Evolutionary conservation across 2,797 vertebrate genomes (phyloP), one percentile per base, ranked within the genome.

Genomic region (Lemur catta): DNA sequence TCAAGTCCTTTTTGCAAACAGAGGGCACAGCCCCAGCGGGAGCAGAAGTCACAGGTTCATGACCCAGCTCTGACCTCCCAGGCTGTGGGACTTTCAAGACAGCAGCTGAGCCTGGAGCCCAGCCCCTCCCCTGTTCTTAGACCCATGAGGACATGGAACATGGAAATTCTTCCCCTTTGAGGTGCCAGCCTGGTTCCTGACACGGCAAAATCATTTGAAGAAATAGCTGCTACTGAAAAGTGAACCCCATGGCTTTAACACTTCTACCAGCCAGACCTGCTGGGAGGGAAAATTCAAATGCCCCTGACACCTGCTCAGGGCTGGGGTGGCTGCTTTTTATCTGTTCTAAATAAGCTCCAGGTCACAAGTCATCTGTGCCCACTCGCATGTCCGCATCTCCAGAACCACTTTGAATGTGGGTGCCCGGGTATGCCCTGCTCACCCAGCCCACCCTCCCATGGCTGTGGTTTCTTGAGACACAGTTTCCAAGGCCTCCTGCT

Each of bases 51-150:
- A 72, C 5, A 9, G 75, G 88, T 50, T 97, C 57, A 13, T 46
- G 78, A 96, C 92, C 91, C 52, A 59, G 88, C 78, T 93, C 79
- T 97, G 89, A 97, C 91, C 78, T 95, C 69, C 67, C 15, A n/a
- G 35, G 76, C 63, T 52, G 28, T 35, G 86, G 48, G 59, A 67
- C 90, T 76, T 89, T 59, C 33, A 52, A 94, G 71, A 84, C 35
- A 94, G 33, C 46, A 15, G 28, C 76, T 78, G 6, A 82, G 57
- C 74, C n/a, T 46, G 22, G 15, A 63, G 26, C 48, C 69, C 26
- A 63, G 30, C 24, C 55, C 67, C 33, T 15, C 52, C 20, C 38
- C 89, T 28, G 6, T 52, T 30, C 78, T 65, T 52, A 84, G 81
- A 75, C 41, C 22, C 48, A 33, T 6, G 22, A 55, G 72, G 67